Percentiles rank a stretch among this genome's conserved stretches.
Evolutionary conservation across 2,888 invertebrate species (phyloP).

Genomic region (Drosophila picticornis): DNA sequence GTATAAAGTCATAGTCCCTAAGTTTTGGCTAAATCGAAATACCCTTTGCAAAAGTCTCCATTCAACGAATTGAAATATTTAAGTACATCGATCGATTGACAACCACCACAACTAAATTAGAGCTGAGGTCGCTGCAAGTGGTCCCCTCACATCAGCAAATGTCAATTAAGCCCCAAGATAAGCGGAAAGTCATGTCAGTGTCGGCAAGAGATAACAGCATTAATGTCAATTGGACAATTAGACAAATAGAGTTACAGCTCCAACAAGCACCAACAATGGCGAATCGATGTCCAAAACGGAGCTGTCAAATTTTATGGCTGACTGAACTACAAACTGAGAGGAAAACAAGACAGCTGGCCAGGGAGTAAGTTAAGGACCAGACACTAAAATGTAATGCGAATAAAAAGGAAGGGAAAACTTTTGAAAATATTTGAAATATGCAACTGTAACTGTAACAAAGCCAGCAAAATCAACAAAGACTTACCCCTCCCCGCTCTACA

Average conservation of each 20-base stretch:
- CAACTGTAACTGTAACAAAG: slow-evolving; percentile 54
- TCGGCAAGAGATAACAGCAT: not conserved
- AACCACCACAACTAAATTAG: slow-evolving; percentile 4
- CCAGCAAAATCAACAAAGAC: slow-evolving; percentile 16
- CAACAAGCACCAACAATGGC: slow-evolving; percentile 29
- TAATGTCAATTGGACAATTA: slow-evolving; percentile 46
- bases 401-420: slow-evolving; percentile 46
- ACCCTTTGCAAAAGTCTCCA: not conserved
- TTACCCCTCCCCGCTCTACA: not conserved
- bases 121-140: slow-evolving; percentile 16
- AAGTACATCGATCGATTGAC: slow-evolving; percentile 3
- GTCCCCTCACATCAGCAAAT: slow-evolving; percentile 3
- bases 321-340: slow-evolving; percentile 35
- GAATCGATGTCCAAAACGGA: slow-evolving; percentile 20
- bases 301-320: slow-evolving; percentile 47
- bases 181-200: slow-evolving; percentile 63
- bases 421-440: slow-evolving; percentile 62
- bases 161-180: slow-evolving; percentile 50
- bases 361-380: not conserved
- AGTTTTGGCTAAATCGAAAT: not conserved
- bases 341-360: slow-evolving; percentile 30
- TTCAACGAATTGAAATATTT: not conserved
- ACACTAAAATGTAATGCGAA: not conserved
- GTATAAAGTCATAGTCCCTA: not conserved
- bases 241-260: slow-evolving; percentile 33